Percentiles rank a stretch among this genome's conserved stretches.
Conservation (phyloP, 2,888 invertebrate species). For the Xanthorhoe designata region DNA sequence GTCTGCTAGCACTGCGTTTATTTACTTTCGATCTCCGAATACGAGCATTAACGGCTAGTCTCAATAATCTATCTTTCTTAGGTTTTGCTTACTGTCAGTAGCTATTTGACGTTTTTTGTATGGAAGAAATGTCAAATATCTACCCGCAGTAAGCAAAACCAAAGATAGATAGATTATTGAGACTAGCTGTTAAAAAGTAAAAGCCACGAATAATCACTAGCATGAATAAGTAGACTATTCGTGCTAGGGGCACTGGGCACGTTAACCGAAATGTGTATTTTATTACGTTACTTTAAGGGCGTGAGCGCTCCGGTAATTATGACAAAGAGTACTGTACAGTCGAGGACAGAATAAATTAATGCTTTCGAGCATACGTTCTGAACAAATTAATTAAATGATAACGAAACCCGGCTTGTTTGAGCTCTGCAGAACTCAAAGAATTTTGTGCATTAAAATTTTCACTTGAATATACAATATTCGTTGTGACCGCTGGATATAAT, state of each 20-base stretch:
- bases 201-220: no score
- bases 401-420: neutral
- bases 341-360: slow-evolving; percentile 21
- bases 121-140: no score
- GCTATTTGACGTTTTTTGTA: no score
- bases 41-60: no score
- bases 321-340: slow-evolving; percentile 31
- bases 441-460: neutral
- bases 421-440: neutral
- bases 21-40: no score
- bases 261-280: slow-evolving; percentile 41
- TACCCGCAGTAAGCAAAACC: no score
- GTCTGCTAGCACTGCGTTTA: no score
- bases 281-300: slow-evolving; percentile 49
- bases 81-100: no score
- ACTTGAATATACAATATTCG: neutral
- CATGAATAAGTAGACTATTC: neutral
- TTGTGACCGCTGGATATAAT: neutral
- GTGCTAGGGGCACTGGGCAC: slow-evolving; percentile 24
- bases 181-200: no score
- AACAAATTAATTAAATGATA: slow-evolving; percentile 5
- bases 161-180: no score
- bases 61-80: no score
- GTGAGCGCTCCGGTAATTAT: slow-evolving; percentile 41
- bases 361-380: neutral